phyloP scores from a whole-genome alignment of 2,888 invertebrate genomes.

The Synergus umbraculus region DNA sequence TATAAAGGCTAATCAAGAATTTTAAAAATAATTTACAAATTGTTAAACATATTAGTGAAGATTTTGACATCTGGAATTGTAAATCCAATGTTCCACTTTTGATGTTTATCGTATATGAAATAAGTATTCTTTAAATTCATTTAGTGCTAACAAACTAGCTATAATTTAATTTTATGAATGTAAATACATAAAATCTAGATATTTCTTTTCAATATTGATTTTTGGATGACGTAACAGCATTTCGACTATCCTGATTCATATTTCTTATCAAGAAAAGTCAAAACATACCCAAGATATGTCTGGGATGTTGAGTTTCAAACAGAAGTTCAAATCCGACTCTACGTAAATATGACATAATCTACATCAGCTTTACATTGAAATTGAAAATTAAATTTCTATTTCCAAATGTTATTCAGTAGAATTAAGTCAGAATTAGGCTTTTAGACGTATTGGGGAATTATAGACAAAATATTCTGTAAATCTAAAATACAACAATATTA shows the following conservation, averaged over 20 bases:
- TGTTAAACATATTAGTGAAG: no score
- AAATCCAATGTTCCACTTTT: no score
- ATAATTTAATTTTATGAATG: no score
- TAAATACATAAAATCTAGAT: not conserved
- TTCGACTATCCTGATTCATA: not conserved
- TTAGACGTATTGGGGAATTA: not conserved
- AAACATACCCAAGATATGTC: not conserved
- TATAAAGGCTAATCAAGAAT: not conserved
- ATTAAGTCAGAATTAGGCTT: not conserved
- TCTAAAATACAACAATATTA: no score
- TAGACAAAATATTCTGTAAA: no score
- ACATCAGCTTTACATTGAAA: not conserved
- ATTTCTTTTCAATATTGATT: not conserved
- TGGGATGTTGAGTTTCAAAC: not conserved
- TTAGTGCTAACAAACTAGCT: no score
- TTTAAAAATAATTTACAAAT: not conserved
- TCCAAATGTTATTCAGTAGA: not conserved
- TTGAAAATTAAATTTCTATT: not conserved
- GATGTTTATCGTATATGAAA: no score
- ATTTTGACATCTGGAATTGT: no score
- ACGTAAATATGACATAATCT: not conserved
- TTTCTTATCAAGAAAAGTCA: not conserved
- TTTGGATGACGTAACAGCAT: conserved; percentile 2
- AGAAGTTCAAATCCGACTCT: not conserved
- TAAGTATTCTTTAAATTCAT: no score